A percentile compares a stretch with the other conserved stretches of the same genome.
Conservation (phyloP, 2,888 invertebrate genomes). For the Hipparchia semele region DNA sequence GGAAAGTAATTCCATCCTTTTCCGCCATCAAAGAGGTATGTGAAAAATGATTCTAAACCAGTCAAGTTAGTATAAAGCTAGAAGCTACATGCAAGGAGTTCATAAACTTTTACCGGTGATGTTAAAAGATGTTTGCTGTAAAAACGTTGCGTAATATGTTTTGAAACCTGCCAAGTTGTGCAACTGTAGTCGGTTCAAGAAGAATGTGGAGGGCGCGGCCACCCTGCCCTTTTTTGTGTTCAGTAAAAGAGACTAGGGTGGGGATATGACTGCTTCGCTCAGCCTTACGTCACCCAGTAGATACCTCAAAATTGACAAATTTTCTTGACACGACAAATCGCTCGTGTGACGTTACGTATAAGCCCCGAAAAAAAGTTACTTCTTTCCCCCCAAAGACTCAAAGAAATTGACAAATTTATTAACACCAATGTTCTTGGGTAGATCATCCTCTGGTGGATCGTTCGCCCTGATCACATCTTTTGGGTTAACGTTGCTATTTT, state of each 20-base stretch:
- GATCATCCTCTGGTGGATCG: slow-evolving; percentile 75
- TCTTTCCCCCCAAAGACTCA: slow-evolving; percentile 75
- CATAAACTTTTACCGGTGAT: not conserved
- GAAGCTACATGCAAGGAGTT: not conserved
- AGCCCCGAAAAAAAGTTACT: slow-evolving; percentile 50
- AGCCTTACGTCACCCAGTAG: too few species aligned
- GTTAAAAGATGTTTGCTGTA: too few species aligned
- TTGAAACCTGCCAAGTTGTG: too few species aligned
- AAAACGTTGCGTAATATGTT: too few species aligned
- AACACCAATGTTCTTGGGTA: slow-evolving; percentile 77
- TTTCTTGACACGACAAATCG: not conserved
- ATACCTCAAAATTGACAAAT: not conserved
- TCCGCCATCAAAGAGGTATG: not conserved
- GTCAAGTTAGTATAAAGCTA: not conserved
- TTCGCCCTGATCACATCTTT: slow-evolving; percentile 76
- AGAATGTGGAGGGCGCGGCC: too few species aligned
- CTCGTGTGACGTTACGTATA: not conserved
- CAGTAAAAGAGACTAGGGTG: too few species aligned
- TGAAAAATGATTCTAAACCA: not conserved
- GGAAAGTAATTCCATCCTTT: not conserved
- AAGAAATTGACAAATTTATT: slow-evolving; percentile 79
- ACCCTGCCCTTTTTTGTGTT: too few species aligned
- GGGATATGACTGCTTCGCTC: too few species aligned
- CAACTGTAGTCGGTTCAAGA: too few species aligned
- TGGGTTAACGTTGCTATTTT: slow-evolving; percentile 59